Conservation (phyloP, 2,888 invertebrate species). For the Caenorhabditis sulstoni region DNA sequence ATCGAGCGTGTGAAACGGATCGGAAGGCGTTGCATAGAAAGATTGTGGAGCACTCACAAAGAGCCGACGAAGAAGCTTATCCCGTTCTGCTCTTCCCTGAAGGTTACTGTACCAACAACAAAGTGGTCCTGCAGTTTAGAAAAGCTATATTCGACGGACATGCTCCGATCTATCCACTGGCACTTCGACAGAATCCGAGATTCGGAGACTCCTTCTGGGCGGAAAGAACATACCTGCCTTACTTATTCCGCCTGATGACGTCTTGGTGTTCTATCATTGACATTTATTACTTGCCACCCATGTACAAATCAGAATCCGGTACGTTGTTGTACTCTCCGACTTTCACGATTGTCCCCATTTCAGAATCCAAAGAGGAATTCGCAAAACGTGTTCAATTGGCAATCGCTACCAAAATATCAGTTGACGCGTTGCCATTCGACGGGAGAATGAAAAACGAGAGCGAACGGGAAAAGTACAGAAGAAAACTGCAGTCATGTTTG, state of each 20-base stretch:
- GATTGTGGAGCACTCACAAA: slow-evolving; percentile 43
- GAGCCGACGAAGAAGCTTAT: slow-evolving; percentile 25
- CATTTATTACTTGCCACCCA: slow-evolving; percentile 59
- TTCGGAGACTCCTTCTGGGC: slow-evolving; percentile 69
- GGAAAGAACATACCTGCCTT: slow-evolving; percentile 65
- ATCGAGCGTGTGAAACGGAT: slow-evolving; percentile 50
- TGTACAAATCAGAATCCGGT: slow-evolving; percentile 53
- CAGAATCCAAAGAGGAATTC: slow-evolving; percentile 63
- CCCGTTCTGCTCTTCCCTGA: slow-evolving; percentile 77
- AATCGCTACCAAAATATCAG: slow-evolving; percentile 55
- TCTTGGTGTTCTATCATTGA: slow-evolving; percentile 63
- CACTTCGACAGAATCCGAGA: slow-evolving; percentile 61
- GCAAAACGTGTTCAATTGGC: slow-evolving; percentile 65
- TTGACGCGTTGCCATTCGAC: slow-evolving; percentile 63
- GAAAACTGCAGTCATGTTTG: slow-evolving; percentile 37
- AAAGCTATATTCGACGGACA: slow-evolving; percentile 67
- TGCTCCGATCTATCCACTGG: slow-evolving; percentile 64
- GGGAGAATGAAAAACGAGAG: slow-evolving; percentile 60
- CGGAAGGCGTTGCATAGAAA: slow-evolving; percentile 16
- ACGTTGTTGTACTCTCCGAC: neutral
- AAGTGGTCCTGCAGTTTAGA: slow-evolving; percentile 64
- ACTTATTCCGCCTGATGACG: slow-evolving; percentile 65
- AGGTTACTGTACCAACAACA: slow-evolving; percentile 73
- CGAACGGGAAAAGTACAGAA: slow-evolving; percentile 40
- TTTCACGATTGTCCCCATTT: slow-evolving; percentile 9